Percentiles rank a stretch among this genome's conserved stretches.
These are phyloP conservation scores for Laterallus jamaicensis DNA, from an alignment of 2,113 vertebrate genomes.

Conservation along the genomic window DNA sequence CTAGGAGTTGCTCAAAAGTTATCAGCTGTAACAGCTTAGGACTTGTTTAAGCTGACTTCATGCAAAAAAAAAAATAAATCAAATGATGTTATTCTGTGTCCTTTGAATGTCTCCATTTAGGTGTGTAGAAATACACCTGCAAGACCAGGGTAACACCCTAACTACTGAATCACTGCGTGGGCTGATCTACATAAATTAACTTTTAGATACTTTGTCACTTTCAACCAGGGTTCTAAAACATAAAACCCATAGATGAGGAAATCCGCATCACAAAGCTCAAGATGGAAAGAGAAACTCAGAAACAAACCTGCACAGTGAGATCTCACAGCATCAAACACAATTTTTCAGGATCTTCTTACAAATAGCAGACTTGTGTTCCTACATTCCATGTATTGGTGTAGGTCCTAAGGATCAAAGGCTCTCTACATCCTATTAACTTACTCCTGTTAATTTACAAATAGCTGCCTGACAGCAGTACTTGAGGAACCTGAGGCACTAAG, in stretches of 20 bases:
- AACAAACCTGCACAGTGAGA: neutral
- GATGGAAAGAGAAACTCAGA: neutral
- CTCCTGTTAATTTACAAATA: neutral
- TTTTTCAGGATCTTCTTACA: neutral
- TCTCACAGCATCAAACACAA: neutral
- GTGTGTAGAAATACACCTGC: slow-evolving; percentile 1
- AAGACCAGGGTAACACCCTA: neutral
- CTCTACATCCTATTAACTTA: neutral
- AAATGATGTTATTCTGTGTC: neutral
- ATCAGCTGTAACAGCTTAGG: neutral
- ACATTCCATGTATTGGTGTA: neutral
- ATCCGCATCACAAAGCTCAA: neutral
- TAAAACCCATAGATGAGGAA: neutral
- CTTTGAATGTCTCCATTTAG: neutral
- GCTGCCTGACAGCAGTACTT: neutral
- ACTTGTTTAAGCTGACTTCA: slow-evolving; percentile 18
- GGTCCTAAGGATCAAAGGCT: slow-evolving; percentile 3
- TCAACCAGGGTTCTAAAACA: neutral
- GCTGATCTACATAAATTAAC: neutral
- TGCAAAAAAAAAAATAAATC: neutral
- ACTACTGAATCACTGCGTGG: neutral
- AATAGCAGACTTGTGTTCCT: neutral
- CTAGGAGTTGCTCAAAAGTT: neutral
- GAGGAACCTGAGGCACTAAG: neutral
- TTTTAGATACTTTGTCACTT: neutral